Percentiles rank a stretch among this genome's conserved stretches.
These are phyloP conservation scores for Xerus rutilus DNA, from an alignment of 2,797 vertebrate species.

Conservation along the genomic window DNA sequence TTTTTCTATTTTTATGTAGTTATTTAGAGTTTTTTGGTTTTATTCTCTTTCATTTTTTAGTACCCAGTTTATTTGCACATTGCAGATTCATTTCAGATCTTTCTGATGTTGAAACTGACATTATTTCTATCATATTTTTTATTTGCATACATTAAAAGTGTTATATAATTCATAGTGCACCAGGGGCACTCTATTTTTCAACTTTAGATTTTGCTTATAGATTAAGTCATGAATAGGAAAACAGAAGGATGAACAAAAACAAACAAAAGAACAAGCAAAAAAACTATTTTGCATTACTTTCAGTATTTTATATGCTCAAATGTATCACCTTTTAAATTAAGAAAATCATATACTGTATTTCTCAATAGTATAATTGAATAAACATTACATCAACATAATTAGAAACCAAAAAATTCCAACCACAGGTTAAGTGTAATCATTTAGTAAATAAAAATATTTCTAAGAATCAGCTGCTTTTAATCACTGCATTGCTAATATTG, in stretches of 20 bases:
- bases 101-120: slow-evolving; percentile 27
- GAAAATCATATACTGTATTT: slow-evolving; percentile 34
- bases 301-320: slow-evolving; percentile 44
- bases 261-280: not conserved
- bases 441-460: slow-evolving; percentile 12
- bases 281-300: slow-evolving; percentile 48
- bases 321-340: slow-evolving; percentile 51
- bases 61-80: slow-evolving; percentile 49
- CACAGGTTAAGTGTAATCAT: slow-evolving; percentile 3
- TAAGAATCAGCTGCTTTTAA: slow-evolving; percentile 45
- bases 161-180: not conserved
- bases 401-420: slow-evolving; percentile 6
- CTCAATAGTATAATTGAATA: slow-evolving; percentile 53
- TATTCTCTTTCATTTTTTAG: not conserved
- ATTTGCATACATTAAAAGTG: slow-evolving; percentile 38
- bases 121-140: slow-evolving; percentile 23
- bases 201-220: slow-evolving; percentile 39
- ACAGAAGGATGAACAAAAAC: slow-evolving; percentile 43
- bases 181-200: slow-evolving; percentile 33
- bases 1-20: not conserved
- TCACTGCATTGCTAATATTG: slow-evolving; percentile 4
- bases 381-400: slow-evolving; percentile 6
- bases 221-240: slow-evolving; percentile 60
- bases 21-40: not conserved
- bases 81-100: slow-evolving; percentile 36